Base-by-base conservation (phyloP, 2,888 invertebrate species). In the Erebia aethiops region DNA sequence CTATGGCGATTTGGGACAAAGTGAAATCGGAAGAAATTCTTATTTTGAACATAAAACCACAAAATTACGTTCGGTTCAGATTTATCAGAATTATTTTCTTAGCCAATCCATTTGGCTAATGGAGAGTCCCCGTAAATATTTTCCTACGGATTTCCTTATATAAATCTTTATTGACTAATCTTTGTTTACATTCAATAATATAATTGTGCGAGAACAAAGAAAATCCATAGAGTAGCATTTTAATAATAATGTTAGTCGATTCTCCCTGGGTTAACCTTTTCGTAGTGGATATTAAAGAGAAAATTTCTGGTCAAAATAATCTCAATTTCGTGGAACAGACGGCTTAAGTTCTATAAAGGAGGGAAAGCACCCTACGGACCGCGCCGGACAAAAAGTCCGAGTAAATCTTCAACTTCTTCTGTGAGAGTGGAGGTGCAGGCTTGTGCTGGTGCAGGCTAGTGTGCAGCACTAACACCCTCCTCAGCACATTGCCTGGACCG, bases 81-180 rank as follows among this genome's bases (percentile, higher is more conserved):
- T 76, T 74, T 77, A 78, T 73, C 68, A 57, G 75, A 78, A 78
- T 79, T 79, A 80, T 81, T 78, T 80, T 79, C 77, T 75, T 76
- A 78, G 76, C 78, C 77, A 77, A 79, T 74, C 79, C 79, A 80
- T 80, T 80, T 78, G 76, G 74, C 75, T 78, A 80, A 80, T 79
- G 79, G 77, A 76, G 65, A 62, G 68, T 70, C 65, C 65, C 71
- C 77, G 72, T 76, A 79, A 79, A 67, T 67, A 67, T 67, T 67
- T 67, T 67, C 41, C 57, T 67, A 72, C 67, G 69, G 72, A 71
- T 74, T 69, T 71, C 67, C 64, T 62, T 74, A 74, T 70, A 76
- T 76, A 78, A 78, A 77, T 77, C 75, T 72, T 77, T 74, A 76
- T 74, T 76, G 75, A 72, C 65, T 73, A 71, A 75, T 74, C 69